Base-by-base conservation (phyloP, 92 coral and sea anemone genomes). In the Palythoa heliodiscus region DNA sequence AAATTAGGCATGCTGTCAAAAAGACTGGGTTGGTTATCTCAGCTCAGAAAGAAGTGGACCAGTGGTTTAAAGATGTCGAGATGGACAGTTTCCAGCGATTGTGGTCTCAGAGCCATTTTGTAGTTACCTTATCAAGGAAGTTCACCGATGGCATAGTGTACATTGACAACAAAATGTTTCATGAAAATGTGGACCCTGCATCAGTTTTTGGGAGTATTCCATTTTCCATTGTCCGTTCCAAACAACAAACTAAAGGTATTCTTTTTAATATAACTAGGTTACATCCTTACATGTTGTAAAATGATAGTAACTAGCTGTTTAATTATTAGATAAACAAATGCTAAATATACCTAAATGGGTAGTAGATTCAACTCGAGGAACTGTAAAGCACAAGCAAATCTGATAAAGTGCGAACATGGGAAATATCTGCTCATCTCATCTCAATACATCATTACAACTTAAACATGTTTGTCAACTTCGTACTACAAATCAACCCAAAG, bases 81-180 rank as follows among this genome's bases (percentile, higher is more conserved):
- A 63, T 60, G 71, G 88, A 86, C 61, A 58, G 73, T 25, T 86
- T 86, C 77, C 88, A 86, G 76, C 70, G 88, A 66, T 60, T 86
- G 55, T 86, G 88, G 88, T 86, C 88, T 14, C 79, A 86, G 63
- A 86, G 88, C 68, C 69, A 58, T 60, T 86, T 86, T 67, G 76
- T 76, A 52, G 38, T 86, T 7, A 71, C 58, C 39, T 38, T 86
- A 57, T 76, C 88, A 24, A 84, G 67, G 84, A 86, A 57, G 37
- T 86, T 86, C 81, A 7, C 88, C 20, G 72, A 63, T 13, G 76
- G 71, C 15, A 48, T 47, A 23, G 84, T 86, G 71, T 86, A 58
- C 20, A 53, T 86, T 60, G 16, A 77, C 57, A 86, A 86, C 66
- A 83, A 86, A 66, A 73, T 86, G 57, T 86, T 86, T 66, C 71